Evolutionary conservation across 2,797 vertebrate genomes (phyloP).

Genomic region (Myotis vivesi): DNA sequence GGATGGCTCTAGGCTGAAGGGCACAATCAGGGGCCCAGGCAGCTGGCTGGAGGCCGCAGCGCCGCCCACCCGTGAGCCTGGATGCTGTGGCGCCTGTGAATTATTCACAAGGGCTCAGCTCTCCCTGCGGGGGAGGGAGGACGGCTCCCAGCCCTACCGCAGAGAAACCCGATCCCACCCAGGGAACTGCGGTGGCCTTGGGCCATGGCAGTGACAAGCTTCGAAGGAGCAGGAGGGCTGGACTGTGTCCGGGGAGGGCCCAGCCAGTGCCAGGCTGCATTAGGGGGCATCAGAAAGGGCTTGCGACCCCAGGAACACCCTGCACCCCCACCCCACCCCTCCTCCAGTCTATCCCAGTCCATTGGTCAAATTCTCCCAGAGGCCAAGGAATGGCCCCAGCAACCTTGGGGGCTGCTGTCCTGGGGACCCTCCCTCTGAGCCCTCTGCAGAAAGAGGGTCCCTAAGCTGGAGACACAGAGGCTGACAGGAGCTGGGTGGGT

Average conservation of each 20-base stretch:
- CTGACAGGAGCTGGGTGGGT: too few species aligned
- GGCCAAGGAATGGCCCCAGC: background rate
- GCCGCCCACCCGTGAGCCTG: background rate
- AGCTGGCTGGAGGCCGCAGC: background rate
- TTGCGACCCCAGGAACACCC: background rate
- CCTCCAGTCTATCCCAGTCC: background rate
- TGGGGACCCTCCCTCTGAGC: background rate
- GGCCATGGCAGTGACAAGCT: background rate
- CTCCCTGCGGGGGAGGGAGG: slow-evolving; percentile 28
- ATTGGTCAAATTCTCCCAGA: background rate
- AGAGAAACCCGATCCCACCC: slow-evolving; percentile 62
- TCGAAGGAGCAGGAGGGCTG: background rate
- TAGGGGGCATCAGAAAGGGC: background rate
- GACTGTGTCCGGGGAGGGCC: background rate
- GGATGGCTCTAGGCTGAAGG: background rate
- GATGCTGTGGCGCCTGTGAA: slow-evolving; percentile 64
- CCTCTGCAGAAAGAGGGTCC: background rate
- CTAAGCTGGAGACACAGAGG: too few species aligned
- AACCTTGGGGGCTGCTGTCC: background rate
- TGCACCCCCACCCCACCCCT: background rate
- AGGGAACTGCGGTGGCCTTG: background rate
- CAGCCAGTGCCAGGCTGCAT: background rate
- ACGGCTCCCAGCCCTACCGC: background rate
- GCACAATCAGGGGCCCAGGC: background rate
- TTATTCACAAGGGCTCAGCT: slow-evolving; percentile 73